Base-by-base conservation (phyloP, 2,113 vertebrate species). In the Sturnus vulgaris region DNA sequence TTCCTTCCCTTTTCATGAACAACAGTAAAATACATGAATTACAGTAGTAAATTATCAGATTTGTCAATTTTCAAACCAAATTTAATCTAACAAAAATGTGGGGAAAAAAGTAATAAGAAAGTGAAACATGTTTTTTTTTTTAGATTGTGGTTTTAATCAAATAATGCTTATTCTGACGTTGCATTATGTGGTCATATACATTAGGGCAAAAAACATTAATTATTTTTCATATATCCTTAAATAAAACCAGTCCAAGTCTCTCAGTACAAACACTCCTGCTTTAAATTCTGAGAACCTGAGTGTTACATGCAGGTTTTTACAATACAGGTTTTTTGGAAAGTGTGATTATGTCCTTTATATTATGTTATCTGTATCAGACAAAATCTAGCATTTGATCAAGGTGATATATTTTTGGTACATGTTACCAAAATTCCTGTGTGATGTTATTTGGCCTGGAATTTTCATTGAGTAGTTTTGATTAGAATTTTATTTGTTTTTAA, bases 281-380 rank as follows among this genome's bases (percentile, higher is more conserved):
- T 42, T 64, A 42, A 52, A 17, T 85, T 71, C n/a, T 19, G 10
- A 37, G 37, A 31, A 37, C 5, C 4, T 31, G 10, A 31, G 1
- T 39, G 4, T 70, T 77, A 9, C 23, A 15, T 8, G 5, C 1
- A 21, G 27, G 9, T 80, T 65, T 73, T 16, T 11, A 35, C 55
- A 35, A 37, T 49, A 22, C 2, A 5, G 22, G 0, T 5, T 10
- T 56, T 84, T 70, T 37, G 1, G 7, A 27, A 42, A 19, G 1
- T 20, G 4, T 40, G 3, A 31, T 11, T 39, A 2, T 27, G 27
- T n/a, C 37, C 19, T 72, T 72, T 22, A n/a, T 4, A 1, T 70
- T 37, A 10, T 37, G 3, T n/a, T 60, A 7, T 3, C 69, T 44
- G 25, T 71, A 23, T 55, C 77, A n/a, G 33, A 23, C 4, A 72